These are phyloP conservation scores for Palaemon carinicauda DNA, from an alignment of 1,140 invertebrate genomes.

Conservation along the genomic window DNA sequence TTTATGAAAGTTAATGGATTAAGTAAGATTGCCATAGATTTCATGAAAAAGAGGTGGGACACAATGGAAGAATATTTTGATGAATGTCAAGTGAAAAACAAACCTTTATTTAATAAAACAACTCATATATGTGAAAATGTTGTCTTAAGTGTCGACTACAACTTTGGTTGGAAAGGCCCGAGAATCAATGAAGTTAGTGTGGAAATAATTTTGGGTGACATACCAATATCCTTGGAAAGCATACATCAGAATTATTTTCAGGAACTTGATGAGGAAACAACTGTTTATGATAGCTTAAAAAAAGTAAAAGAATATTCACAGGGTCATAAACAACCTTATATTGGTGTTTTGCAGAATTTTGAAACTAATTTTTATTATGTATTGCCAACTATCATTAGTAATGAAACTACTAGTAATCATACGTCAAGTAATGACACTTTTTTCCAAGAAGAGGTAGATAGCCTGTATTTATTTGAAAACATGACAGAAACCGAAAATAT, in stretches of 20 bases:
- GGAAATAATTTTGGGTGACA: conserved; percentile 27
- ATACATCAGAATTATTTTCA: background rate
- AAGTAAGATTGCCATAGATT: background rate
- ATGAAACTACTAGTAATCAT: background rate
- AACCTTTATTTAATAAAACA: conserved; percentile 22
- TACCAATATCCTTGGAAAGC: conserved; percentile 4
- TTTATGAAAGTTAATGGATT: conserved; percentile 33
- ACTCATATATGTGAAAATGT: conserved; percentile 35
- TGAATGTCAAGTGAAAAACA: background rate
- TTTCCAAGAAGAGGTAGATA: background rate
- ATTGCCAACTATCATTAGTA: background rate
- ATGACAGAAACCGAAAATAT: background rate
- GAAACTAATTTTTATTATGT: conserved; percentile 13
- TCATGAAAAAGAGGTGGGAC: background rate
- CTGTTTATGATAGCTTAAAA: background rate
- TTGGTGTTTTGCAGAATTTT: conserved; percentile 13
- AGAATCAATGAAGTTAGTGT: conserved; percentile 17
- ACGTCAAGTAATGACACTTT: background rate
- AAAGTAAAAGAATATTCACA: background rate
- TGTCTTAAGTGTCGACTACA: conserved; percentile 34
- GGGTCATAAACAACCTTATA: too few species aligned
- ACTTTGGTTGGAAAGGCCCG: conserved; percentile 26
- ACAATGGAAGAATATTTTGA: background rate
- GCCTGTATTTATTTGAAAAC: background rate
- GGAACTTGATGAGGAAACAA: background rate